Conservation (phyloP, 2,797 vertebrate species). For the Crypturellus tataupa region DNA sequence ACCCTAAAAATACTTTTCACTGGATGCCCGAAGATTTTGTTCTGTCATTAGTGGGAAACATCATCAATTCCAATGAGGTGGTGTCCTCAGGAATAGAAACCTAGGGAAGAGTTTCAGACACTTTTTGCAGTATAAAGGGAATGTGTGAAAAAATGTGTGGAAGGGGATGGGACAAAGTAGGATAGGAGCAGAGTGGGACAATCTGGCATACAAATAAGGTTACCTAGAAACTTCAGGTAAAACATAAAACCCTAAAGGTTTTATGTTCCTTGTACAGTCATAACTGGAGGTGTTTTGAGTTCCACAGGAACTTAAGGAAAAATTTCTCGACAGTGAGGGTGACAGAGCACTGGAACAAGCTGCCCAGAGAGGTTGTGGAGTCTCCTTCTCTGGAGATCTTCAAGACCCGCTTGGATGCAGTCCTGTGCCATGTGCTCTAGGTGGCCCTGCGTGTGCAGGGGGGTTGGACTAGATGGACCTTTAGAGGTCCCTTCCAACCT, state of each 20-base stretch:
- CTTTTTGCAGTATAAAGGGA: background rate
- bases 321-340: too few relatives aligned
- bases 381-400: too few relatives aligned
- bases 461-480: too few relatives aligned
- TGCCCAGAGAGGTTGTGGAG: too few relatives aligned
- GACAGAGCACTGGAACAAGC: too few relatives aligned
- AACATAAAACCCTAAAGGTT: background rate
- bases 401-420: too few relatives aligned
- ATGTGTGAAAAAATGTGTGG: background rate
- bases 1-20: background rate
- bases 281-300: background rate
- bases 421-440: too few relatives aligned
- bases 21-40: fast-evolving
- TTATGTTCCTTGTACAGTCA: background rate
- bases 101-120: background rate
- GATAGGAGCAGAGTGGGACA: background rate
- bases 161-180: background rate
- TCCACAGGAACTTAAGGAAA: too few relatives aligned
- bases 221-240: background rate
- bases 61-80: background rate
- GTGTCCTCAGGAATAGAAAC: background rate
- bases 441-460: too few relatives aligned
- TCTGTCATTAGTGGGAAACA: background rate
- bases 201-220: background rate
- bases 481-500: too few relatives aligned